phyloP scores from a whole-genome alignment of 2,888 invertebrate genomes.

The Luperina testacea region DNA sequence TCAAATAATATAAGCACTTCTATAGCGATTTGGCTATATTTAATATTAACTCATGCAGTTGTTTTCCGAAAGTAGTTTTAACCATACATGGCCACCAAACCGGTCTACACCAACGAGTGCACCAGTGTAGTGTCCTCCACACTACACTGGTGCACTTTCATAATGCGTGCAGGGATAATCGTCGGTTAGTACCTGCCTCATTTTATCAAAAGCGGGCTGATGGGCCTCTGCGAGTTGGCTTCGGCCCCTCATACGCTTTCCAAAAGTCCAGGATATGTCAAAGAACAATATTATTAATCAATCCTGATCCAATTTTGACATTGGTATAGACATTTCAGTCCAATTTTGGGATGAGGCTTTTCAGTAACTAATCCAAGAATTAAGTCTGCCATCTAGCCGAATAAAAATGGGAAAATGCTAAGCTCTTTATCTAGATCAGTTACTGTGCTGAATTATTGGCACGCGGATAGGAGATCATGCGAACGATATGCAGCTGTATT shows the following conservation, averaged over 20 bases:
- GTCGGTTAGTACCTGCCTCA: background rate
- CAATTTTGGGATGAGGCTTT: background rate
- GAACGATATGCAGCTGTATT: no score
- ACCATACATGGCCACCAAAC: background rate
- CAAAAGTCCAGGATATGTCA: background rate
- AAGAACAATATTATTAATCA: background rate
- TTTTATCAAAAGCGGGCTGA: background rate
- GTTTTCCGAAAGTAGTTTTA: background rate
- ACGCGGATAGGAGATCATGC: background rate
- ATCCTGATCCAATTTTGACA: background rate
- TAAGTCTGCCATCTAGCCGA: background rate
- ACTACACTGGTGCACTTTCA: background rate
- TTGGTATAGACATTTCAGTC: background rate
- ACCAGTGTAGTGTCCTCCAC: no score
- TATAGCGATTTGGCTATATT: background rate
- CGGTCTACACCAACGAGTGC: background rate
- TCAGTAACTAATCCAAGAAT: background rate
- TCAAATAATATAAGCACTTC: background rate
- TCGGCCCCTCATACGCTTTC: background rate
- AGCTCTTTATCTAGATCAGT: background rate
- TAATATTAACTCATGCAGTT: background rate
- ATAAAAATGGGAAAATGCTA: background rate
- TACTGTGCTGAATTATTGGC: background rate
- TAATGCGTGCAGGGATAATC: background rate
- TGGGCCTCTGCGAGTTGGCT: background rate